phyloP scores from a whole-genome alignment of 2,113 vertebrate species.

The Hydropotes inermis region DNA sequence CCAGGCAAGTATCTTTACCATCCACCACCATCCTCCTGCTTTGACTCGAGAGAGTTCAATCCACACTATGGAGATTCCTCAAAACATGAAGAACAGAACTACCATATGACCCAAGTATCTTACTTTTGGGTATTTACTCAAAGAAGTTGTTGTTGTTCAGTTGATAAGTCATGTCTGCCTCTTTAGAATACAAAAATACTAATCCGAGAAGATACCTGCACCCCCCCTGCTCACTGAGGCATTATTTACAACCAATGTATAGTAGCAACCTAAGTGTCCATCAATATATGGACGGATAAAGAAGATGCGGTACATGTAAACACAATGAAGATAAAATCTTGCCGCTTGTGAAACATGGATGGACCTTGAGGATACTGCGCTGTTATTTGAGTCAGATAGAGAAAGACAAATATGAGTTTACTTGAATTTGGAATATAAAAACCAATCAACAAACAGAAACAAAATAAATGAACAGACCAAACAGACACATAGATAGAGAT shows the following conservation, averaged over 20 bases:
- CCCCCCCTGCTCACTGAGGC: neutral
- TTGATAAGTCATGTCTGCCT: neutral
- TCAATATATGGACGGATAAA: accelerated
- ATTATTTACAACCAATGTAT: neutral
- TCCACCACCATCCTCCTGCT: no score
- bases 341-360: accelerated
- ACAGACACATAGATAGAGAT: neutral
- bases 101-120: neutral
- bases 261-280: neutral
- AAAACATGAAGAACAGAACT: neutral
- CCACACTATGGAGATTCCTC: neutral
- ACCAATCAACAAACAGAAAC: neutral
- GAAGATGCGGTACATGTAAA: neutral
- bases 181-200: neutral
- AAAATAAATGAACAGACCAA: neutral
- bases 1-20: no score
- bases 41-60: neutral
- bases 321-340: neutral
- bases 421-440: neutral
- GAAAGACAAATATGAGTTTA: neutral
- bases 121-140: neutral
- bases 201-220: neutral
- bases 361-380: neutral
- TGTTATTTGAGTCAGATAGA: neutral
- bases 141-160: neutral